phyloP scores from a whole-genome alignment of 37 sponge, comb jelly and placozoan species.

The Aplysina aerophoba region DNA sequence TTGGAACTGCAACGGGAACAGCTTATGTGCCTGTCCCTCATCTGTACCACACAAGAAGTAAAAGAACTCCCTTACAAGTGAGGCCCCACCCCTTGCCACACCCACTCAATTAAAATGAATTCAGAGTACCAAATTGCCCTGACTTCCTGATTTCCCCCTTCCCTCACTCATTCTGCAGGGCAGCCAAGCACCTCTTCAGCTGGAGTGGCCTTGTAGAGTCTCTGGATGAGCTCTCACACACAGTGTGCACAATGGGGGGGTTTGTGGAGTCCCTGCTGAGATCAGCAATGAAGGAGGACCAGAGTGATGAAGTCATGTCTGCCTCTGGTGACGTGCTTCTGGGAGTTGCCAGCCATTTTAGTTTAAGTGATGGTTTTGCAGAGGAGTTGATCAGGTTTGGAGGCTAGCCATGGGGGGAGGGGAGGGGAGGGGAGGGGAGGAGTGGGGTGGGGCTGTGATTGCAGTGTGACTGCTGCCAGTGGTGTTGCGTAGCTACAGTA shows the following conservation, averaged over 20 bases:
- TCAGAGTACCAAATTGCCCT: too few species aligned
- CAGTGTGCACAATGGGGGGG: too few species aligned
- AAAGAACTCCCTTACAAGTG: constrained; percentile 35
- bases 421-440: constrained; percentile 12
- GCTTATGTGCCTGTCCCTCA: constrained; percentile 38
- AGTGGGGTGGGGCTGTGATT: background rate
- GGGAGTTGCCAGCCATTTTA: constrained; percentile 14
- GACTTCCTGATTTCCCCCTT: background rate
- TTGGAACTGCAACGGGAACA: constrained; percentile 42
- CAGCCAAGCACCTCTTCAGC: constrained; percentile 35
- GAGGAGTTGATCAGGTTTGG: constrained; percentile 32
- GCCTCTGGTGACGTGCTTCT: background rate
- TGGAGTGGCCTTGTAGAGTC: background rate
- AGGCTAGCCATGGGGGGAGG: background rate
- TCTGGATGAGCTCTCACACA: background rate
- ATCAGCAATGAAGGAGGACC: background rate
- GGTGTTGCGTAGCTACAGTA: too few species aligned
- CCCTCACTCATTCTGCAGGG: constrained; percentile 15
- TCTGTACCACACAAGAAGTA: constrained; percentile 53
- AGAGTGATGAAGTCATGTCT: too few species aligned
- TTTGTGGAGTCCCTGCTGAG: constrained; percentile 9
- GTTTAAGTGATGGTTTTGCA: constrained; percentile 27
- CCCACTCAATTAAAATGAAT: too few species aligned
- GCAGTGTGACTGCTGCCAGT: too few species aligned
- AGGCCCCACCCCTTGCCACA: background rate